These are phyloP conservation scores for Pyrochroa serraticornis DNA, from an alignment of 2,888 invertebrate species.

Conservation along the genomic window DNA sequence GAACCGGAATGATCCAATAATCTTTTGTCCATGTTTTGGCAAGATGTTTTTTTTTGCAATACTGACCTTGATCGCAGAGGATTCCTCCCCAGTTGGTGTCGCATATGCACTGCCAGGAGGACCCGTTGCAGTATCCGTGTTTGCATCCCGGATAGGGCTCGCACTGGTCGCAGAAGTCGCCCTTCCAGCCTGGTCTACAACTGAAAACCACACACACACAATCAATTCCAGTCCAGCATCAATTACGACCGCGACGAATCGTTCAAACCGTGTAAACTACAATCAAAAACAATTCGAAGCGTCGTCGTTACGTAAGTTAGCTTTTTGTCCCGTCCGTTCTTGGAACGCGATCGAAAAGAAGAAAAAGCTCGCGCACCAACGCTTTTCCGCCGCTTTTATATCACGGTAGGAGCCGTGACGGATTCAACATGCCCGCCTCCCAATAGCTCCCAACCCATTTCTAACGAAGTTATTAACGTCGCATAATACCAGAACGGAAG, in stretches of 20 bases:
- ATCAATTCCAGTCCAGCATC: neutral
- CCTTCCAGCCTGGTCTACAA: conserved; percentile 92
- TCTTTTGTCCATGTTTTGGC: no score
- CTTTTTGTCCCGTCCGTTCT: conserved; percentile 9
- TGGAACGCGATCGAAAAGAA: neutral
- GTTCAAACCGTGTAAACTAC: conserved; percentile 22
- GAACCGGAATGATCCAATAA: no score
- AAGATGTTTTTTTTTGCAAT: conserved; percentile 9
- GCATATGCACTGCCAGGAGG: conserved; percentile 96
- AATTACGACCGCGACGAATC: conserved; percentile 8
- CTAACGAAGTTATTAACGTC: conserved; percentile 23
- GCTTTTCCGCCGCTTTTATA: conserved; percentile 17
- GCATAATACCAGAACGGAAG: conserved; percentile 22
- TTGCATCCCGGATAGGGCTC: conserved; percentile 95
- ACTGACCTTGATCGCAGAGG: conserved; percentile 89
- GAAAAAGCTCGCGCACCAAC: neutral
- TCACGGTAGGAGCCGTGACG: conserved; percentile 23
- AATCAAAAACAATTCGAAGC: conserved; percentile 3
- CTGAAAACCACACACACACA: conserved; percentile 59
- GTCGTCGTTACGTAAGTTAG: conserved; percentile 2
- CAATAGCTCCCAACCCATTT: conserved; percentile 6
- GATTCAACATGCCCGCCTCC: conserved; percentile 5
- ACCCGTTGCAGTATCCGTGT: conserved; percentile 93
- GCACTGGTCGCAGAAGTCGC: conserved; percentile 90
- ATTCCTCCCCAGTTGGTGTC: conserved; percentile 99